phyloP scores from a whole-genome alignment of 2,797 vertebrate genomes.

The Phataginus tricuspis region DNA sequence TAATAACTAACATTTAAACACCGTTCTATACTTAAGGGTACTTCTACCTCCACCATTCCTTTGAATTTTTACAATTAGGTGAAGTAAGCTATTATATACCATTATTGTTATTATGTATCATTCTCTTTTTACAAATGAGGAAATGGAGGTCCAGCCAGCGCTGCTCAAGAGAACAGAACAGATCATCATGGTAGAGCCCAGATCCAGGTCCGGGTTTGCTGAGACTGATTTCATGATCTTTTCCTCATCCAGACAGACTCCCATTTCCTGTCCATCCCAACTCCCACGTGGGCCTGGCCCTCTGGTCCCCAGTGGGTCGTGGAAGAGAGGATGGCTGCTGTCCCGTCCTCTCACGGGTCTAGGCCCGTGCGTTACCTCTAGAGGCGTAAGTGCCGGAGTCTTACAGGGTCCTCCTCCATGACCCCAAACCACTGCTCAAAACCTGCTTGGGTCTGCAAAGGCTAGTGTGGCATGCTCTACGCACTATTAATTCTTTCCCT shows the following conservation, averaged over 20 bases:
- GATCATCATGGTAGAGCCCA: background rate
- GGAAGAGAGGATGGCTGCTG: background rate
- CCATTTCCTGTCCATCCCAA: background rate
- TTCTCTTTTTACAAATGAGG: background rate
- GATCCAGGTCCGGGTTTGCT: background rate
- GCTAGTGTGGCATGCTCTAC: no score
- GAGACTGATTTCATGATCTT: background rate
- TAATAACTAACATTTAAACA: constrained; percentile 50
- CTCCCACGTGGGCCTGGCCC: background rate
- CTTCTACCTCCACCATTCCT: background rate
- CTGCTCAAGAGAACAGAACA: background rate
- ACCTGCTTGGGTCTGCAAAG: background rate
- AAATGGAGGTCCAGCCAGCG: background rate
- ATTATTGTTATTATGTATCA: background rate
- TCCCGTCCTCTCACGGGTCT: background rate
- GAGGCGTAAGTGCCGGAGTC: no score
- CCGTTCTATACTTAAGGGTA: constrained; percentile 8
- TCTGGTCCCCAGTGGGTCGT: background rate
- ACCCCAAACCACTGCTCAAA: background rate
- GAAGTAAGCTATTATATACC: background rate
- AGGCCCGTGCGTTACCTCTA: background rate
- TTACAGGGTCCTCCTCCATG: background rate
- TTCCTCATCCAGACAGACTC: background rate
- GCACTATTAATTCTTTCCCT: no score
- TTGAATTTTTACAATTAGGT: background rate